A percentile compares a stretch with the other conserved stretches of the same genome.
Evolutionary conservation across 2,888 invertebrate species (phyloP).

Genomic region (Philonicus albiceps): DNA sequence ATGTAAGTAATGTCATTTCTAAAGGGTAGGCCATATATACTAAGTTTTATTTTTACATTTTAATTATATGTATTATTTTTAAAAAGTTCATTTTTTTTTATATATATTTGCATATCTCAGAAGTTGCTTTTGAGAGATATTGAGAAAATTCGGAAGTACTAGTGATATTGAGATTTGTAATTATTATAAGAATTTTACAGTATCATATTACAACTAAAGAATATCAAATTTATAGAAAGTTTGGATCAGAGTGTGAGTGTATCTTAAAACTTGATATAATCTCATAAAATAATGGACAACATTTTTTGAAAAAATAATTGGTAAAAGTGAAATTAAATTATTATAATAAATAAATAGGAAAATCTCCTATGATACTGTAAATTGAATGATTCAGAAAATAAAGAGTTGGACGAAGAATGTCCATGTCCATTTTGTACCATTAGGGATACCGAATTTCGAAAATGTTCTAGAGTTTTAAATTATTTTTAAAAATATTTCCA

Average conservation of each 20-base stretch:
- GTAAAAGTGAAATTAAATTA: too few relatives aligned
- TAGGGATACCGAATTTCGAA: not conserved
- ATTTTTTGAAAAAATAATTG: not conserved
- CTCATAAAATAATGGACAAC: too few relatives aligned
- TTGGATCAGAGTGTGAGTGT: too few relatives aligned
- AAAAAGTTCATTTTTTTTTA: not conserved
- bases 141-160: not conserved
- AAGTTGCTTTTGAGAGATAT: not conserved
- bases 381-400: not conserved
- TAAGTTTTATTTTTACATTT: not conserved
- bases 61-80: not conserved
- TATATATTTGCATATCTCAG: not conserved
- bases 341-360: too few relatives aligned
- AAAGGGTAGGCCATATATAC: constrained; percentile 53
- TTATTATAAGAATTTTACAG: not conserved
- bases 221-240: too few relatives aligned
- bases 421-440: not conserved
- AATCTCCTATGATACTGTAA: too few relatives aligned
- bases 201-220: too few relatives aligned
- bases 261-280: too few relatives aligned
- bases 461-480: not conserved
- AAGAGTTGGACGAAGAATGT: not conserved
- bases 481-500: not conserved
- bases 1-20: constrained; percentile 84
- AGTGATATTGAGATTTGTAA: not conserved